phyloP scores from a whole-genome alignment of 2,797 vertebrate genomes.

The Danio tinwini region DNA sequence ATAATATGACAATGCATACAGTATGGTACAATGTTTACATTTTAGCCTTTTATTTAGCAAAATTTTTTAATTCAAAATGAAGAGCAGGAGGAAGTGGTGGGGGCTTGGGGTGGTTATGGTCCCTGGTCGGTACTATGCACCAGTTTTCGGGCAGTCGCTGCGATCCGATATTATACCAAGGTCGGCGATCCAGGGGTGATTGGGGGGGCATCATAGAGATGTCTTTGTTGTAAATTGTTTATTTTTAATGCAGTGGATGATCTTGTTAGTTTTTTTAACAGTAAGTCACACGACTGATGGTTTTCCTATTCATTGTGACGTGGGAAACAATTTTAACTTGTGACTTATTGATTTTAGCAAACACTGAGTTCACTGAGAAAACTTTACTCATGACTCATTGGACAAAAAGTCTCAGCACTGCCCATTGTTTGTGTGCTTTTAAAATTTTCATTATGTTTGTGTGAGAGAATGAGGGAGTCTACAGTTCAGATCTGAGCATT shows the following conservation, averaged over 20 bases:
- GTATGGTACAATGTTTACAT: too few relatives aligned
- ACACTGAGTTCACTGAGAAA: background rate
- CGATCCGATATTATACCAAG: too few relatives aligned
- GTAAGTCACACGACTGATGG: background rate
- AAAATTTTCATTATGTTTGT: background rate
- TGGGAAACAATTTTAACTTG: conserved; percentile 7
- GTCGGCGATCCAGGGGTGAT: too few relatives aligned
- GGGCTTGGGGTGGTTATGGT: too few relatives aligned
- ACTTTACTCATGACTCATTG: background rate
- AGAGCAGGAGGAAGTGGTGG: too few relatives aligned
- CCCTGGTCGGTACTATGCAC: too few relatives aligned
- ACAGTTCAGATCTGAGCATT: background rate
- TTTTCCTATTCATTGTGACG: background rate
- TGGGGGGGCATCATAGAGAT: too few relatives aligned
- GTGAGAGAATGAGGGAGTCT: background rate
- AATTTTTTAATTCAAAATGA: too few relatives aligned
- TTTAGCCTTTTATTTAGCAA: too few relatives aligned
- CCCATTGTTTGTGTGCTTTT: background rate
- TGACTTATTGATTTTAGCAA: background rate
- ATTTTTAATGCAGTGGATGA: background rate
- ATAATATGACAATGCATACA: too few relatives aligned
- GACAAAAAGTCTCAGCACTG: background rate
- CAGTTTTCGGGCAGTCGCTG: too few relatives aligned
- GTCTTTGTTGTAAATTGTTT: background rate
- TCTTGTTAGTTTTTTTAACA: background rate